phyloP scores from a whole-genome alignment of 30 jellyfish, hydroid and myxozoan genomes.

The Catostylus mosaicus region DNA sequence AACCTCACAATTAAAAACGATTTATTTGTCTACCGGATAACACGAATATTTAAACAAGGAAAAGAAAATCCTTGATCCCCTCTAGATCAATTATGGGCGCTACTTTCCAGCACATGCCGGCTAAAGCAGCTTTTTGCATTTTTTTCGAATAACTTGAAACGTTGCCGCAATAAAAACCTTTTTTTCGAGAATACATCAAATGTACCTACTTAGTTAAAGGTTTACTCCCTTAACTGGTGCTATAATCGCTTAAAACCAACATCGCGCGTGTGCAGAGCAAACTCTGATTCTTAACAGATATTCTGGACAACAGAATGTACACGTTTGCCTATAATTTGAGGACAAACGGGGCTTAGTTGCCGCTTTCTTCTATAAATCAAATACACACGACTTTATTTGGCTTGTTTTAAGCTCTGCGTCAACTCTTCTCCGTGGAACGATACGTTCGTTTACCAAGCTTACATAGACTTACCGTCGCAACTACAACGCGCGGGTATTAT shows the following conservation, averaged over 20 bases:
- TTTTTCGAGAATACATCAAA: background rate
- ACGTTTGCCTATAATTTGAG: constrained; percentile 17
- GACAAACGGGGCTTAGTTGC: constrained; percentile 14
- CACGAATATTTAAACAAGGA: too few species aligned
- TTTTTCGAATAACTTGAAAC: background rate
- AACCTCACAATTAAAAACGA: too few species aligned
- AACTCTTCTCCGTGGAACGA: background rate
- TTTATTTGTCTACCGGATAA: too few species aligned
- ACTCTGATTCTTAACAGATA: background rate
- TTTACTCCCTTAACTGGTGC: background rate
- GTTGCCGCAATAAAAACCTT: background rate
- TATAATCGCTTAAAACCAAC: background rate
- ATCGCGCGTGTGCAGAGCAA: constrained; percentile 43
- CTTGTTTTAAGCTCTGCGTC: background rate
- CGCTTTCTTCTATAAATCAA: constrained; percentile 5
- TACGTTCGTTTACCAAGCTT: background rate
- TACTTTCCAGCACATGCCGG: background rate
- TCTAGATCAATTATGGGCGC: too few species aligned
- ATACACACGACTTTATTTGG: constrained; percentile 63
- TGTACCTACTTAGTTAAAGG: background rate
- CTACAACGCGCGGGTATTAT: too few species aligned
- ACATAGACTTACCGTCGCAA: too few species aligned
- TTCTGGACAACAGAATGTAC: constrained; percentile 18
- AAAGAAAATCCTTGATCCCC: too few species aligned
- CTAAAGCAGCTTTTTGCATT: background rate